Evolutionary conservation across 92 coral and sea anemone genomes (phyloP).

Genomic region (Parazoanthus atlanticus): DNA sequence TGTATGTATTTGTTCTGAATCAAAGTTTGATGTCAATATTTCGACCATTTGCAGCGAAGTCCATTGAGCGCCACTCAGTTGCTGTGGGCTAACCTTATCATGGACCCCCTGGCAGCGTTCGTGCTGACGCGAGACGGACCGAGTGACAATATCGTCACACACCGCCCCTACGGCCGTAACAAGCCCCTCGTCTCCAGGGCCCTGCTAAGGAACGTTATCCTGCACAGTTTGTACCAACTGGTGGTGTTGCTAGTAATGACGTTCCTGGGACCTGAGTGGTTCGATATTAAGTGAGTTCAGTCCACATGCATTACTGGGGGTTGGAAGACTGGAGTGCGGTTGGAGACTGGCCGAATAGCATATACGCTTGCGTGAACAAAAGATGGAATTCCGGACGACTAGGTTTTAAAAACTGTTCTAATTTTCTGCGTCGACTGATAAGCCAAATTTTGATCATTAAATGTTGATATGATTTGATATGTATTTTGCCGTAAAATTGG

Average conservation of each 20-base stretch:
- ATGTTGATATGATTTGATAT: no score
- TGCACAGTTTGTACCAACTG: constrained; percentile 73
- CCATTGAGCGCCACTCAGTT: constrained; percentile 85
- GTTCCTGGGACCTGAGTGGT: constrained; percentile 68
- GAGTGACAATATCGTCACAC: constrained; percentile 62
- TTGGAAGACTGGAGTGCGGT: background rate
- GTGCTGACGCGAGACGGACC: constrained; percentile 82
- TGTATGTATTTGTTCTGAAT: background rate
- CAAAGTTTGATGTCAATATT: no score
- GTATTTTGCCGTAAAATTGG: no score
- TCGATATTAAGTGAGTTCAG: constrained; percentile 64
- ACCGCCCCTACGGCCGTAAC: constrained; percentile 80
- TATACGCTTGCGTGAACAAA: no score
- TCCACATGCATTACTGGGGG: no score
- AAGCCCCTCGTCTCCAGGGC: constrained; percentile 79
- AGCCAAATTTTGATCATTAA: no score
- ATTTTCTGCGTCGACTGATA: no score
- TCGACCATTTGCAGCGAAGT: constrained; percentile 65
- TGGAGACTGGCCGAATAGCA: no score
- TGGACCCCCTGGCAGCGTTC: constrained; percentile 82
- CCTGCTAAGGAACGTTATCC: constrained; percentile 76
- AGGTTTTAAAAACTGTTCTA: no score
- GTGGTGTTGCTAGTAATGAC: constrained; percentile 70
- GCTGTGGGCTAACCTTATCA: constrained; percentile 85
- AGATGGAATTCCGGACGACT: no score